These are phyloP conservation scores for Peromyscus polionotus DNA, from an alignment of 2,113 vertebrate genomes.

Conservation along the genomic window DNA sequence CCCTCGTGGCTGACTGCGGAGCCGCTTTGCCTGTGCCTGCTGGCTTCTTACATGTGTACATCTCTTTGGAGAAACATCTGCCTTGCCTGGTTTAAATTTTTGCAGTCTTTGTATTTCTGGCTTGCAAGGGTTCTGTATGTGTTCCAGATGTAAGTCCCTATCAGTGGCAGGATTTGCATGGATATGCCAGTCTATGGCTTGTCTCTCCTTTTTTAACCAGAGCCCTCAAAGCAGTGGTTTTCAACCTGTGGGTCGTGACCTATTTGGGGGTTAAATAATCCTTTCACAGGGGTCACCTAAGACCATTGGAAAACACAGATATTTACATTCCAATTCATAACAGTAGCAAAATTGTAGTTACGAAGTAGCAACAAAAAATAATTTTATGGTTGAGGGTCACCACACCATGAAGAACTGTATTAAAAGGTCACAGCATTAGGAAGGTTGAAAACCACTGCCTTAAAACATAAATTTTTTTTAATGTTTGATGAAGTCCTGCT, in stretches of 20 bases:
- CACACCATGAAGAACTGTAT: background rate
- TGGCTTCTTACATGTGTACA: background rate
- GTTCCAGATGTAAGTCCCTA: background rate
- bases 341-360: background rate
- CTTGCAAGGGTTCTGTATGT: too few species aligned
- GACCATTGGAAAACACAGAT: background rate
- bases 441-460: background rate
- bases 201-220: accelerated
- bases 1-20: accelerated
- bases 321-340: background rate
- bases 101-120: background rate
- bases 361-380: background rate
- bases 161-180: accelerated
- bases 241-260: background rate
- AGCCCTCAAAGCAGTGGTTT: background rate
- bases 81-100: background rate
- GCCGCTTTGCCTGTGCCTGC: accelerated
- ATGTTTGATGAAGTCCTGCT: accelerated
- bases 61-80: background rate
- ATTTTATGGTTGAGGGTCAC: background rate
- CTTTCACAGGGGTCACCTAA: background rate
- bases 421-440: background rate
- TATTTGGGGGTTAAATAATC: too few species aligned
- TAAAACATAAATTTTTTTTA: accelerated
- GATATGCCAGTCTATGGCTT: accelerated